Evolutionary conservation across 1,140 invertebrate genomes (phyloP).

Genomic region (Physella acuta): DNA sequence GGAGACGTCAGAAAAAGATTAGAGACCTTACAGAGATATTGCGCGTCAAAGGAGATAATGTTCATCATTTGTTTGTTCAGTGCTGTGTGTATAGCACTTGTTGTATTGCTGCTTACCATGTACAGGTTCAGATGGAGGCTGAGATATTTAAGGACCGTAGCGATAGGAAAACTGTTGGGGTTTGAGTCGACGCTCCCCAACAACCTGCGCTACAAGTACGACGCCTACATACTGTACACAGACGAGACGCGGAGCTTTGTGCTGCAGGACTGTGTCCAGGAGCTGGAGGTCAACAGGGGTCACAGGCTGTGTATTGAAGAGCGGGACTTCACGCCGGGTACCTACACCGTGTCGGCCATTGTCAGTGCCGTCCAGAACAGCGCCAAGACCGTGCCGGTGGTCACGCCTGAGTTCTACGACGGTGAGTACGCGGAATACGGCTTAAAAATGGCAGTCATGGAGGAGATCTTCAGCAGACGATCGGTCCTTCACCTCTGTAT

Average conservation of each 20-base stretch:
- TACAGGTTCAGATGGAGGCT: neutral
- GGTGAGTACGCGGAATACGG: slow-evolving; percentile 2
- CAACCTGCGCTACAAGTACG: slow-evolving; percentile 17
- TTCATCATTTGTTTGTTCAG: neutral
- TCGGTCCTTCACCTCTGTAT: neutral
- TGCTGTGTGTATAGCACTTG: neutral
- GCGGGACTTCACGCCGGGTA: slow-evolving; percentile 39
- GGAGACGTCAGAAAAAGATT: neutral
- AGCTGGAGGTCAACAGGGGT: slow-evolving; percentile 26
- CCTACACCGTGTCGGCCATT: slow-evolving; percentile 65
- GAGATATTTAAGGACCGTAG: neutral
- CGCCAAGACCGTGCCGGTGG: slow-evolving; percentile 66
- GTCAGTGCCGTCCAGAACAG: slow-evolving; percentile 66
- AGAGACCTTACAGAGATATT: neutral
- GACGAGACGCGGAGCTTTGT: slow-evolving; percentile 27
- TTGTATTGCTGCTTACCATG: neutral
- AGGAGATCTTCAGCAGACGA: neutral
- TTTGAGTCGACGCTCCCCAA: neutral
- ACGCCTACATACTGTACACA: slow-evolving; percentile 32
- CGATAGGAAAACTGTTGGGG: neutral
- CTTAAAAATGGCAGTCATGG: slow-evolving; percentile 7
- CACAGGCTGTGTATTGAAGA: slow-evolving; percentile 35
- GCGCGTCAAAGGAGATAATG: neutral
- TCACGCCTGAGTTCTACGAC: slow-evolving; percentile 53
- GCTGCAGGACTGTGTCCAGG: slow-evolving; percentile 15